A percentile compares a stretch with the other conserved stretches of the same genome.
Evolutionary conservation across 2,888 invertebrate species (phyloP).

Genomic region (Yponomeuta malinellus): DNA sequence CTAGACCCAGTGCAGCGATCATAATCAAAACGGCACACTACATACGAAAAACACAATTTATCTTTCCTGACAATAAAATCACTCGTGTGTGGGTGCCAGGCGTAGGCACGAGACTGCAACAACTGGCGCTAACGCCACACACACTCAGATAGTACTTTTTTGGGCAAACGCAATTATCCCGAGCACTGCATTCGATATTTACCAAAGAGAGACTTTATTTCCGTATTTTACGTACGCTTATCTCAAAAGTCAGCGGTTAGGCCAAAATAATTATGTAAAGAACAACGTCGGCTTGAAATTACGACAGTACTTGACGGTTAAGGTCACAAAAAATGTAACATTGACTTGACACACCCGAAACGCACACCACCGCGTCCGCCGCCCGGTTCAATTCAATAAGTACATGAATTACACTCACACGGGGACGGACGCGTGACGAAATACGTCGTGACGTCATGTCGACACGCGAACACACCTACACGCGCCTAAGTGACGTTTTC

Average conservation of each 20-base stretch:
- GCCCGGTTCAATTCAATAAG: conserved; percentile 8
- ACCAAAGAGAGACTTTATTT: not conserved
- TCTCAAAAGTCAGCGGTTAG: not conserved
- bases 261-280: conserved; percentile 26
- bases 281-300: conserved; percentile 39
- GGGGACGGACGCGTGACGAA: conserved; percentile 43
- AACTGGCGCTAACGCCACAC: not conserved
- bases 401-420: conserved; percentile 26
- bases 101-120: not conserved
- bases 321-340: conserved; percentile 74
- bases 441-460: conserved; percentile 59
- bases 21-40: not conserved
- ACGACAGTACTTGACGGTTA: conserved; percentile 54
- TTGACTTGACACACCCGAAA: conserved; percentile 48
- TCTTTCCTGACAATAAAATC: not conserved
- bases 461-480: conserved; percentile 71
- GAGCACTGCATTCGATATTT: not conserved
- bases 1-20: not conserved
- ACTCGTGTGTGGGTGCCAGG: not conserved
- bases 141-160: not conserved
- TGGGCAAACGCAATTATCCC: not conserved
- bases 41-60: not conserved
- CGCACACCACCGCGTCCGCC: conserved; percentile 40
- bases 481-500: conserved; percentile 55
- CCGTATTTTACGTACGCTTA: not conserved